Evolutionary conservation across 1,140 invertebrate genomes (phyloP).

Genomic region (Calliopsis andreniformis): DNA sequence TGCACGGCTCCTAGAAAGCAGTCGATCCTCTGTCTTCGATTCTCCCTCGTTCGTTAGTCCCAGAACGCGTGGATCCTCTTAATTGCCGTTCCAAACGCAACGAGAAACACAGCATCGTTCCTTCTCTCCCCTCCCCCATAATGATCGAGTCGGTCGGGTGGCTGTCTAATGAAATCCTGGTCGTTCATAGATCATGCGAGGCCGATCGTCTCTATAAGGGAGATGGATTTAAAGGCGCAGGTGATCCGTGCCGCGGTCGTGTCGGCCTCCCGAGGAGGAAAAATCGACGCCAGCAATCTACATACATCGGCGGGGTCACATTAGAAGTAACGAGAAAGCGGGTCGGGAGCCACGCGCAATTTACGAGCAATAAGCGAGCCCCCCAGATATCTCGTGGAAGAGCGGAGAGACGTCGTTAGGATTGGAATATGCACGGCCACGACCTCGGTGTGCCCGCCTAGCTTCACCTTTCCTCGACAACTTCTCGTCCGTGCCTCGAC

Average conservation of each 20-base stretch:
- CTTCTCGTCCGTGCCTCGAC: conserved; percentile 59
- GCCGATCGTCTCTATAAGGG: background rate
- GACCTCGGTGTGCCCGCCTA: conserved; percentile 70
- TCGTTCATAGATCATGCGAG: conserved; percentile 31
- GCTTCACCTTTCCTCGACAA: conserved; percentile 68
- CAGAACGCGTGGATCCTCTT: background rate
- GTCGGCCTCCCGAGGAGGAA: conserved; percentile 30
- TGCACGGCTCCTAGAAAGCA: conserved; percentile 24
- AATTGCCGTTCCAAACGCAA: conserved; percentile 23
- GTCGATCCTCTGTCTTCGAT: background rate
- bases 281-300: conserved; percentile 57
- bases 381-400: conserved; percentile 64
- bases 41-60: background rate
- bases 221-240: conserved; percentile 50
- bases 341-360: conserved; percentile 71
- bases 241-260: conserved; percentile 41
- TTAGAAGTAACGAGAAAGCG: conserved; percentile 69
- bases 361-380: conserved; percentile 73
- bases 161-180: conserved; percentile 19
- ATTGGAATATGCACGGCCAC: conserved; percentile 73
- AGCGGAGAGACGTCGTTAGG: conserved; percentile 70
- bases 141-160: conserved; percentile 1
- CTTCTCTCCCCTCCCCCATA: background rate
- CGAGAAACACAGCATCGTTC: background rate
- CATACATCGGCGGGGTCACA: conserved; percentile 60